Evolutionary conservation across 2,888 invertebrate genomes (phyloP).

Genomic region (Tachina lurida): DNA sequence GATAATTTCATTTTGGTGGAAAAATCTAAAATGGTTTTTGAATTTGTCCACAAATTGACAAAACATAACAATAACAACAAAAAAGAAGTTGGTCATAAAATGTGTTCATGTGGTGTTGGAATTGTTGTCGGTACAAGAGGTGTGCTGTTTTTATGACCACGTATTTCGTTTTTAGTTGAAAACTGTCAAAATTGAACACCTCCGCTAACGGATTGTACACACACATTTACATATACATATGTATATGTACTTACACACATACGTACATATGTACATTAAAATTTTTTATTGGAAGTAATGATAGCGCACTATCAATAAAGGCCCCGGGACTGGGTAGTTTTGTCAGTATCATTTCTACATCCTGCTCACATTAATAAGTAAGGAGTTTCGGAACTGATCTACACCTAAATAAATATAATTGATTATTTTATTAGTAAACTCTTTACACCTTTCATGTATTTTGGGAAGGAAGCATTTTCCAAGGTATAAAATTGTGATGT

Average conservation of each 20-base stretch:
- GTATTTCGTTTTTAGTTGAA: background rate
- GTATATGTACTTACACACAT: background rate
- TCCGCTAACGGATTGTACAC: background rate
- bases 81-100: background rate
- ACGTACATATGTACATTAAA: background rate
- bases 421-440: too few species aligned
- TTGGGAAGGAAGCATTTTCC: too few species aligned
- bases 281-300: background rate
- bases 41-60: slow-evolving; percentile 6
- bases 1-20: slow-evolving; percentile 17
- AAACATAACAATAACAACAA: background rate
- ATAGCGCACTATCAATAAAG: background rate
- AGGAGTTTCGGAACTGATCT: too few species aligned
- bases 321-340: too few species aligned
- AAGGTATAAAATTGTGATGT: too few species aligned
- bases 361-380: too few species aligned
- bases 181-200: slow-evolving; percentile 1
- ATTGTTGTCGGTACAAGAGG: background rate
- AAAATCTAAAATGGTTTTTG: background rate
- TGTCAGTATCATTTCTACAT: too few species aligned
- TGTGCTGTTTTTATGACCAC: slow-evolving; percentile 10
- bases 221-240: background rate
- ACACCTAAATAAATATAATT: too few species aligned
- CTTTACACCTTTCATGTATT: too few species aligned
- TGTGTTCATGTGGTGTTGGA: slow-evolving; percentile 9